A percentile compares a stretch with the other conserved stretches of the same genome.
phyloP scores from a whole-genome alignment of 2,888 invertebrate species.

The Ichneumon xanthorius region DNA sequence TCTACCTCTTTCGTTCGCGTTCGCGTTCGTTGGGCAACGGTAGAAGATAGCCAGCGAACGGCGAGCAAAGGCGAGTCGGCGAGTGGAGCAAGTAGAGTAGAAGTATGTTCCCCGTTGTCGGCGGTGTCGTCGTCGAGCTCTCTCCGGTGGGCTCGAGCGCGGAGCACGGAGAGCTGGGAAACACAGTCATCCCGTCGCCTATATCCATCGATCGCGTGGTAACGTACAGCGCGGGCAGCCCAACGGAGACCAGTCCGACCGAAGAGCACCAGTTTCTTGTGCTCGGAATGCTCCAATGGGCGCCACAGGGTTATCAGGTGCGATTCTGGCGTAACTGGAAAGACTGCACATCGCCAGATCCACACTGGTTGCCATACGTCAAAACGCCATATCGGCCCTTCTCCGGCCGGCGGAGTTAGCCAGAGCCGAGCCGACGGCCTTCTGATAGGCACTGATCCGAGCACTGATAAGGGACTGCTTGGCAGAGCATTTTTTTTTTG shows the following conservation, averaged over 20 bases:
- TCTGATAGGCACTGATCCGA: no score
- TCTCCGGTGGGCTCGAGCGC: constrained; percentile 30
- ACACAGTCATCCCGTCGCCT: constrained; percentile 70
- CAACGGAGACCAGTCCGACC: constrained; percentile 1
- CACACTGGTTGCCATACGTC: no score
- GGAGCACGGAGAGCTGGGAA: constrained; percentile 49
- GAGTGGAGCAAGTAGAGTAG: constrained; percentile 25
- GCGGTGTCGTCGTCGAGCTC: constrained; percentile 23
- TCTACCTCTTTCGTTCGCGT: constrained; percentile 14
- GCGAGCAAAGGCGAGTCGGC: constrained; percentile 25
- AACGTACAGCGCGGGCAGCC: constrained; percentile 12
- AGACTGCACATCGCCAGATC: no score
- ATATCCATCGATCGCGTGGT: constrained; percentile 68
- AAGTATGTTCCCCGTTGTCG: constrained; percentile 25
- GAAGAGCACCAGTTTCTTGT: not conserved
- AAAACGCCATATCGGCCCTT: no score
- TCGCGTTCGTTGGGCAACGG: not conserved
- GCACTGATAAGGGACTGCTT: no score
- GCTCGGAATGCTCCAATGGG: not conserved
- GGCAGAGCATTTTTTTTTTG: no score
- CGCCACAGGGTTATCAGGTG: not conserved
- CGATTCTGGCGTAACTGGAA: no score
- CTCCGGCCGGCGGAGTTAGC: no score
- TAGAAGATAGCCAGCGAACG: not conserved
- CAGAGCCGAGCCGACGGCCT: no score